Base-by-base conservation (phyloP, 2,113 vertebrate species). In the Cercopithecus mona region DNA sequence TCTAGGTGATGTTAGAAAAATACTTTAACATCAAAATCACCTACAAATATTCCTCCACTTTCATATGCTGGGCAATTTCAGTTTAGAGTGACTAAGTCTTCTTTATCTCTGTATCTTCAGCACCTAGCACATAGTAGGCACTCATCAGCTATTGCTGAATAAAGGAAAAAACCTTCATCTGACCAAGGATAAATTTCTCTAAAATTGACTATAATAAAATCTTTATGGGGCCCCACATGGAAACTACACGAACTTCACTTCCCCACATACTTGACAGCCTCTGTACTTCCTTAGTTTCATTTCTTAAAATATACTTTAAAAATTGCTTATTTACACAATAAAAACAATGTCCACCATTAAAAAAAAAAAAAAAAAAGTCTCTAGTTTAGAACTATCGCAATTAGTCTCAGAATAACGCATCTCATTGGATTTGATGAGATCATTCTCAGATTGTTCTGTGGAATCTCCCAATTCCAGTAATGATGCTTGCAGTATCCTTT, bases 181-280 rank as follows among this genome's bases (percentile, higher is more conserved):
- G 20, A 81, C 45, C 76, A 76, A 90, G 92, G 68, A 76, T 45
- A 82, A 40, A 35, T 79, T 86, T 81, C 4, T 70, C 61, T 80
- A 22, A 96, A 97, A 50, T 25, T 73, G 22, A 64, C 22, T 83
- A 86, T 64, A 88, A 90, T 61, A 95, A 95, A 97, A 92, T 88
- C 32, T 80, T 90, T 81, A 96, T 52, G 93, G 83, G 79, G n/a
- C 5, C 52, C 79, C 61, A 94, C 70, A 18, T 66, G 48, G 92
- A 79, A 79, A 94, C 72, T 90, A 76, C 43, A 93, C 22, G 4
- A 86, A 83, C 70, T 76, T 32, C 52, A 93, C 68, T 93, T 72
- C 14, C 25, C 11, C 40, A 48, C 50, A 73, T 48, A 89, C 55
- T 76, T 93, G 66, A 95, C 27, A 81, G 45, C 1, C 27, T 76